Percentiles rank a stretch among this genome's conserved stretches.
These are phyloP conservation scores for Diadegma fenestrale DNA, from an alignment of 2,888 invertebrate species.

Conservation along the genomic window DNA sequence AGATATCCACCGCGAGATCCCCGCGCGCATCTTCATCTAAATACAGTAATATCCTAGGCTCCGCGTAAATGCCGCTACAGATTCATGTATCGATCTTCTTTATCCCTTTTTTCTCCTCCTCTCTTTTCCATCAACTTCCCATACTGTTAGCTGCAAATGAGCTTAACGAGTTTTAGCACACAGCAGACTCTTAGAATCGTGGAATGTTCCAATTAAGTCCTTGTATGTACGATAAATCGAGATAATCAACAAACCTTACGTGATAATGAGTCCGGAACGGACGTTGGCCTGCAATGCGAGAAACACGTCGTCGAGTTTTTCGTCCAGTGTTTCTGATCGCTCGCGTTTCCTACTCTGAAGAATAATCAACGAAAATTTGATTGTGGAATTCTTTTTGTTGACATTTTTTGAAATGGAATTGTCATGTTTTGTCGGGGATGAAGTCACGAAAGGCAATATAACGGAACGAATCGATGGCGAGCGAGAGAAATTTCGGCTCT, in stretches of 20 bases:
- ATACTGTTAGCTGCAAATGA: slow-evolving; percentile 25
- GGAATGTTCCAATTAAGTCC: slow-evolving; percentile 37
- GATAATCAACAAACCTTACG: slow-evolving; percentile 24
- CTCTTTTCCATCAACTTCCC: slow-evolving; percentile 10
- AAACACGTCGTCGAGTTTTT: not conserved
- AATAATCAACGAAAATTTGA: not conserved
- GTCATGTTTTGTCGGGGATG: not conserved
- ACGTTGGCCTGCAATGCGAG: not conserved
- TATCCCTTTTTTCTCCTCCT: slow-evolving; percentile 16
- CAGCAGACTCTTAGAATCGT: slow-evolving; percentile 7
- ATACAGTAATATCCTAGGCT: slow-evolving; percentile 30
- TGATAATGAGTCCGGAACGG: not conserved
- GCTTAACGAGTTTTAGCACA: slow-evolving; percentile 48
- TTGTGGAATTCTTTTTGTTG: not conserved
- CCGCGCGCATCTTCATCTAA: slow-evolving; percentile 44
- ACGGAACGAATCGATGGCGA: slow-evolving; percentile 29
- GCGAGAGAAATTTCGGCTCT: slow-evolving; percentile 3
- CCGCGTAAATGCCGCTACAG: slow-evolving; percentile 55
- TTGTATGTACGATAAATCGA: not conserved
- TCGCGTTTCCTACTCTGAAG: not conserved
- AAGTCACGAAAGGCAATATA: slow-evolving; percentile 24
- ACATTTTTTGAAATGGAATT: not conserved
- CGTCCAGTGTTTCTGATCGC: not conserved
- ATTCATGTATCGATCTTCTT: slow-evolving; percentile 53
- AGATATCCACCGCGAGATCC: slow-evolving; percentile 43